Evolutionary conservation across 2,888 invertebrate genomes (phyloP).

Genomic region (Alloscopus bannaensis): DNA sequence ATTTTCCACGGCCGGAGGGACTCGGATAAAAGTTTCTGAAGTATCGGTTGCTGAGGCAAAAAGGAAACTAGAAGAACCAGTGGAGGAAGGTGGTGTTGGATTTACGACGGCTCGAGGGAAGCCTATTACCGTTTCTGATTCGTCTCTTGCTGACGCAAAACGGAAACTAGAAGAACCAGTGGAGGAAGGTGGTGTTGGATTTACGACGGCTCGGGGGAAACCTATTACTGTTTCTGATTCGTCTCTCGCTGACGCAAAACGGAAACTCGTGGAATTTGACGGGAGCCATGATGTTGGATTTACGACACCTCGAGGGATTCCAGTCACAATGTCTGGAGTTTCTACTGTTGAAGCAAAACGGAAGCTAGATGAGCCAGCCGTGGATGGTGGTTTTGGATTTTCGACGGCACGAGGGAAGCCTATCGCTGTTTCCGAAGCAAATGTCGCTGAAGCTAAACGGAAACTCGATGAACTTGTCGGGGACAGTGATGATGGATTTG

Average conservation of each 20-base stretch:
- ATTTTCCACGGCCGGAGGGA: constrained; percentile 1
- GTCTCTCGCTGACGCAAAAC: too few species aligned
- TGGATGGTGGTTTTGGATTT: neutral
- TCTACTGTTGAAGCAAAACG: neutral
- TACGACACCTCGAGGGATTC: neutral
- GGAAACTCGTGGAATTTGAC: too few species aligned
- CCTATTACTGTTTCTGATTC: too few species aligned
- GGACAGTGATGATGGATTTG: neutral
- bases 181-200: neutral
- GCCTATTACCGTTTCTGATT: neutral
- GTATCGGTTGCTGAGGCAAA: neutral
- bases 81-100: too few species aligned
- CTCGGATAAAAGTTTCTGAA: neutral
- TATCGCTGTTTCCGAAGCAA: neutral
- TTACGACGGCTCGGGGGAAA: too few species aligned
- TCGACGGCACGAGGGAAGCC: neutral
- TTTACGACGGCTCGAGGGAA: constrained; percentile 1
- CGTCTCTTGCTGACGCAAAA: neutral
- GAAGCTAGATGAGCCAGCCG: too few species aligned
- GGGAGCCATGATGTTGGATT: neutral
- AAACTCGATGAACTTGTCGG: neutral
- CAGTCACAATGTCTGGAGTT: neutral
- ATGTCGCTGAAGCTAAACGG: neutral
- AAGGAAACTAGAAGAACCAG: too few species aligned
- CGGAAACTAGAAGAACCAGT: neutral